Evolutionary conservation across 2,888 invertebrate species (phyloP).

Genomic region (Scaptomyza reducta): DNA sequence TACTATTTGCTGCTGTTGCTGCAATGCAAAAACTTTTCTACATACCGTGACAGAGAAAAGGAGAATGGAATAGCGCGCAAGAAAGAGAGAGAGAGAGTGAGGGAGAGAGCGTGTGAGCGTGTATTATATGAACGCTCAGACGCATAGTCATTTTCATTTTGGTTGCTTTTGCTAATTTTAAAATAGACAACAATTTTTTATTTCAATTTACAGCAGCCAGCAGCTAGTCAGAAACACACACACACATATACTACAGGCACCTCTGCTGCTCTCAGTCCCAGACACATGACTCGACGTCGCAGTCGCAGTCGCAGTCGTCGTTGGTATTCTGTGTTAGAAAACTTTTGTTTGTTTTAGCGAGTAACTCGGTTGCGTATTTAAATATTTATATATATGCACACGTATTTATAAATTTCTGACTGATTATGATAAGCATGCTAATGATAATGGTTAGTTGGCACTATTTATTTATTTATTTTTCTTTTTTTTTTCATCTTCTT

Average conservation of each 20-base stretch:
- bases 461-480: conserved; percentile 20
- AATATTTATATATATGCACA: conserved; percentile 66
- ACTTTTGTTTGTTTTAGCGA: conserved; percentile 61
- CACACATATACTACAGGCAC: conserved; percentile 13
- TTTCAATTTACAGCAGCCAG: conserved; percentile 71
- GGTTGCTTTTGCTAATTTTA: conserved; percentile 76
- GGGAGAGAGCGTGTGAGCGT: not conserved
- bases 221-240: conserved; percentile 27
- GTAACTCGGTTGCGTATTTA: conserved; percentile 74
- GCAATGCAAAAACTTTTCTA: conserved; percentile 53
- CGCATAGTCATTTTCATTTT: conserved; percentile 69
- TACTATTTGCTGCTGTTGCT: conserved; percentile 6
- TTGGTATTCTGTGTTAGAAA: conserved; percentile 20
- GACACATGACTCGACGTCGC: conserved; percentile 58
- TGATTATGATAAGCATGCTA: conserved; percentile 74
- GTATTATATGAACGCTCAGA: conserved; percentile 38
- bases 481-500: too few relatives aligned
- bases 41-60: conserved; percentile 1
- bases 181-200: conserved; percentile 77
- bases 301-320: conserved; percentile 14
- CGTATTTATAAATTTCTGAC: conserved; percentile 64
- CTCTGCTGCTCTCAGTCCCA: conserved; percentile 30
- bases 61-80: not conserved
- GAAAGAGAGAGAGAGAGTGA: conserved; percentile 4
- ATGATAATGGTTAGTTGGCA: conserved; percentile 68